Conservation (phyloP, 2,797 vertebrate species). For the Pangasius djambal region DNA sequence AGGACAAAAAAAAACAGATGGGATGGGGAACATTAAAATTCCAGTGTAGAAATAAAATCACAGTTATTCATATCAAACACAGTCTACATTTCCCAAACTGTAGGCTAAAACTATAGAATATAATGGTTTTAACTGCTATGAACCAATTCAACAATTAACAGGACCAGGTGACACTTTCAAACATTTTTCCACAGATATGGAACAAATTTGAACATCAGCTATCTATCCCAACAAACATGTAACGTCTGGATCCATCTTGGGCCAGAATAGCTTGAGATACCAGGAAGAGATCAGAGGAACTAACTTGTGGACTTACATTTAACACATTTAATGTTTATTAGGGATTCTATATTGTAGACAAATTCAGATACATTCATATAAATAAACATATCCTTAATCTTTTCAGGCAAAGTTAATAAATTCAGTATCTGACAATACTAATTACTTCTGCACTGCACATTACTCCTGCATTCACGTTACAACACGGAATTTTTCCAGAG, state of each 20-base stretch:
- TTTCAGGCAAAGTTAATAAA: neutral
- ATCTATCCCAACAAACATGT: neutral
- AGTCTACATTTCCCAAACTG: neutral
- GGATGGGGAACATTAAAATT: neutral
- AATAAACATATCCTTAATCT: neutral
- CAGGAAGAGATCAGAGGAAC: no score
- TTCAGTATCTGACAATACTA: no score
- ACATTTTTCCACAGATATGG: neutral
- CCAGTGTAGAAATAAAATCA: neutral
- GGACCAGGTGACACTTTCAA: neutral
- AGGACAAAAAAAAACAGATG: neutral
- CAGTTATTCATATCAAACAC: neutral
- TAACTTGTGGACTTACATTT: no score
- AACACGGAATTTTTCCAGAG: neutral
- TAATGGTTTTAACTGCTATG: neutral
- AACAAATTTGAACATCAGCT: neutral
- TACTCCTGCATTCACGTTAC: neutral
- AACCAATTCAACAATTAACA: neutral
- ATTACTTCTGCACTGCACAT: neutral
- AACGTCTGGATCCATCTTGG: neutral
- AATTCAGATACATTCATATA: no score
- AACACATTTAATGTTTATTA: no score
- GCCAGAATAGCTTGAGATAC: neutral
- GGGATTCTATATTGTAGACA: no score
- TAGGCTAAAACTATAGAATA: neutral